These are phyloP conservation scores for Rotaria magnacalcarata DNA, from an alignment of 2,888 invertebrate genomes.

Conservation along the genomic window DNA sequence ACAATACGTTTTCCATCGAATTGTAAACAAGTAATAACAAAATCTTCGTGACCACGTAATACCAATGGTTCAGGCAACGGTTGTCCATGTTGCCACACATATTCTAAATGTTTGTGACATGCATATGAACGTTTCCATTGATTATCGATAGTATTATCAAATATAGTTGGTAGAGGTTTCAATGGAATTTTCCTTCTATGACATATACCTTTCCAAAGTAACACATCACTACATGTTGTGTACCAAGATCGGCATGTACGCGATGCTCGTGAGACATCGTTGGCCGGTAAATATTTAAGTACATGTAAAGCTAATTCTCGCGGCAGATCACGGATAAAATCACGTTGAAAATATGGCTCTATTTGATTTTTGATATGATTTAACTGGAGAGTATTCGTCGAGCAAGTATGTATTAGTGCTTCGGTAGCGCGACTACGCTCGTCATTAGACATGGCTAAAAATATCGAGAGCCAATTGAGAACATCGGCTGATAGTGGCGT, in stretches of 20 bases:
- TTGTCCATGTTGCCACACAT: slow-evolving; percentile 38
- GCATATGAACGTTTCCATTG: slow-evolving; percentile 42
- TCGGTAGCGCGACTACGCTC: neutral
- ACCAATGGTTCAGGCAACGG: slow-evolving; percentile 17
- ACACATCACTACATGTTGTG: slow-evolving; percentile 39
- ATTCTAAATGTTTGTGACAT: slow-evolving; percentile 40
- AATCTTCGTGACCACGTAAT: slow-evolving; percentile 64
- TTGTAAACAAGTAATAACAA: slow-evolving; percentile 96
- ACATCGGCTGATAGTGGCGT: neutral
- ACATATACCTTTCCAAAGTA: slow-evolving; percentile 45
- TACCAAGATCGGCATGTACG: slow-evolving; percentile 40
- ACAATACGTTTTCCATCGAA: slow-evolving; percentile 90
- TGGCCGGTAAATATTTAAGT: slow-evolving; percentile 41
- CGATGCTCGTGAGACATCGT: slow-evolving; percentile 31
- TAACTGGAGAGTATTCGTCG: slow-evolving; percentile 25
- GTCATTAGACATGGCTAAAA: neutral
- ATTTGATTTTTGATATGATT: slow-evolving; percentile 45
- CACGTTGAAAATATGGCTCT: slow-evolving; percentile 46
- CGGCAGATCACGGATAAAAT: slow-evolving; percentile 44
- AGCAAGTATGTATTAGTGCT: neutral
- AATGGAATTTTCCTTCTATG: slow-evolving; percentile 34
- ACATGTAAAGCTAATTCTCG: slow-evolving; percentile 38
- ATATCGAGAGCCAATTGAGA: neutral
- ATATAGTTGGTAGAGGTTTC: neutral
- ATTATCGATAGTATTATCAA: slow-evolving; percentile 28